Base-by-base conservation (phyloP, 2,888 invertebrate species). In the Cephonodes hylas region DNA sequence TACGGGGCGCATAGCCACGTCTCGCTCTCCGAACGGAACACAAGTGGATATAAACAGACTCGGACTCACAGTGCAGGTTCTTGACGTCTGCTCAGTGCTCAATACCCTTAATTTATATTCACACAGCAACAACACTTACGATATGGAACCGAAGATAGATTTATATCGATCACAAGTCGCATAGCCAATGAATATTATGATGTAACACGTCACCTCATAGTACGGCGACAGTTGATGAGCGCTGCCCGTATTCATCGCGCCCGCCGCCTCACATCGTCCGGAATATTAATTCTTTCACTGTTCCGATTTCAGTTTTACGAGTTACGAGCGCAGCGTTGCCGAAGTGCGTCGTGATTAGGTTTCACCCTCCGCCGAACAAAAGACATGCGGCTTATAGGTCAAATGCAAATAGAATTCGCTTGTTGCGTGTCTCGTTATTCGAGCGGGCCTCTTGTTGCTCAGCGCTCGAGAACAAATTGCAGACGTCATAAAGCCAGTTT, bases 361-460 rank as follows among this genome's bases (percentile, higher is more conserved):
- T 67, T 67, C 61, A 64, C 67, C 67, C 66, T 53, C 57, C 44
- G 3, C 44, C 64, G 69, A 79, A 82, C 81, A 83, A 82, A 81
- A 83, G 81, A 79, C 73, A 68, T 75, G 31, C 53, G 53, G 80
- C 80, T 88, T 85, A 81, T 83, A 82, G 88, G 89, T 89, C 87
- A 88, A 85, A 89, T 90, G 88, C 83, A 88, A 89, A 88, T 89
- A 85, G 77, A 82, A 83, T 83, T 84, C 80, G 84, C 83, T 83
- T 81, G 86, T 88, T 84, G 88, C 86, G 86, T 88, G 87, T 79
- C 80, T 77, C 75, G 75, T 77, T 80, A 76, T 81, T 83, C 76
- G 77, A 80, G 74, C 77, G 71, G 70, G 75, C 69, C 79, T 83
- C 85, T 84, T 77, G 84, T 80, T 79, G 79, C 79, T 75, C 76